phyloP scores from a whole-genome alignment of 2,888 invertebrate genomes.

The Agrochola macilenta region DNA sequence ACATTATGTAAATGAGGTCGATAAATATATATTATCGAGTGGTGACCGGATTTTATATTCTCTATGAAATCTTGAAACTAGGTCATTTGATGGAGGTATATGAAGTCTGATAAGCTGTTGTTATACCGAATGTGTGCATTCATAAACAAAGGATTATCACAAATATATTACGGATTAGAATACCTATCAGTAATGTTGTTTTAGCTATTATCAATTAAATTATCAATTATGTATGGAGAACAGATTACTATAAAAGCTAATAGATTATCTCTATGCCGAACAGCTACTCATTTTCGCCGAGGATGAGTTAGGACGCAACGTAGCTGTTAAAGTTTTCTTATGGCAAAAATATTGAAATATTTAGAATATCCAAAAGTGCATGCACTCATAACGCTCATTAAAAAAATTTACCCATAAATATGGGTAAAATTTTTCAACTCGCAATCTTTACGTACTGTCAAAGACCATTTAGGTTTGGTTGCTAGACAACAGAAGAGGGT shows the following conservation, averaged over 20 bases:
- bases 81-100: not conserved
- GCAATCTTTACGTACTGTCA: too few species aligned
- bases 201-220: not conserved
- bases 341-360: not conserved
- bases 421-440: too few species aligned
- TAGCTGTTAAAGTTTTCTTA: not conserved
- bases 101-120: not conserved
- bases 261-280: not conserved
- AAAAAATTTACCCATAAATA: too few species aligned
- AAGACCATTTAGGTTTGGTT: too few species aligned
- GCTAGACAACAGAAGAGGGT: too few species aligned
- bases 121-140: not conserved
- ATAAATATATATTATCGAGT: slow-evolving; percentile 16
- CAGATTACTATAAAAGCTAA: not conserved
- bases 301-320: not conserved
- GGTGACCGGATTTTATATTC: slow-evolving; percentile 28
- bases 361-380: too few species aligned
- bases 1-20: slow-evolving; percentile 40
- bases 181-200: not conserved
- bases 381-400: too few species aligned
- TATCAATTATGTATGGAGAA: not conserved
- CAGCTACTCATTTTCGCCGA: not conserved
- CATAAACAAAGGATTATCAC: not conserved
- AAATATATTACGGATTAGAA: not conserved
- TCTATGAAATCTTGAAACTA: slow-evolving; percentile 10